Evolutionary conservation across 1,140 invertebrate genomes (phyloP).

Genomic region (Papilio glaucus): DNA sequence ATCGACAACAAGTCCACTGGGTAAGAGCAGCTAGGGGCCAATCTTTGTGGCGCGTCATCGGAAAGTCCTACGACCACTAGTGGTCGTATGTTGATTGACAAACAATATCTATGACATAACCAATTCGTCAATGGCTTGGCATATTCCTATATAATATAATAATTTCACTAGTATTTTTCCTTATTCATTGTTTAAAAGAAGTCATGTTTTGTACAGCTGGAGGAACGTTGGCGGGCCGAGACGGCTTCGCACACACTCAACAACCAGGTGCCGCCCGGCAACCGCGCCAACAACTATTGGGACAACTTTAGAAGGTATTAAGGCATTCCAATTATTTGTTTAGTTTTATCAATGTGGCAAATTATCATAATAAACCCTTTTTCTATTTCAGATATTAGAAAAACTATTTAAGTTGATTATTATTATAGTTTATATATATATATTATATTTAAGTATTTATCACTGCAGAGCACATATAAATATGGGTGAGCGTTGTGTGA

Average conservation of each 20-base stretch:
- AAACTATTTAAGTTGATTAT: constrained; percentile 39
- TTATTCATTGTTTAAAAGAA: background rate
- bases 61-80: no score
- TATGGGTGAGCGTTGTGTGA: constrained; percentile 58
- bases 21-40: no score
- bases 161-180: no score
- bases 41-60: no score
- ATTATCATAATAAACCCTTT: constrained; percentile 52
- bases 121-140: no score
- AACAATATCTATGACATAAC: no score
- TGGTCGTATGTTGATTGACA: no score
- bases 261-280: constrained; percentile 94
- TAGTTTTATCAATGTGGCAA: constrained; percentile 29
- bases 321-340: background rate
- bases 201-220: constrained; percentile 57
- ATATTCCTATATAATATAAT: no score
- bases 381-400: constrained; percentile 79
- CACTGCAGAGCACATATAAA: constrained; percentile 47
- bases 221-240: constrained; percentile 76
- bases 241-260: constrained; percentile 85
- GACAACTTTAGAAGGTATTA: constrained; percentile 93
- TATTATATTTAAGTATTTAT: constrained; percentile 49
- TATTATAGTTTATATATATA: constrained; percentile 52
- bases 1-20: no score
- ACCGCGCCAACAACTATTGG: constrained; percentile 95